Base-by-base conservation (phyloP, 2,113 vertebrate species). In the Cnemophilus loriae region DNA sequence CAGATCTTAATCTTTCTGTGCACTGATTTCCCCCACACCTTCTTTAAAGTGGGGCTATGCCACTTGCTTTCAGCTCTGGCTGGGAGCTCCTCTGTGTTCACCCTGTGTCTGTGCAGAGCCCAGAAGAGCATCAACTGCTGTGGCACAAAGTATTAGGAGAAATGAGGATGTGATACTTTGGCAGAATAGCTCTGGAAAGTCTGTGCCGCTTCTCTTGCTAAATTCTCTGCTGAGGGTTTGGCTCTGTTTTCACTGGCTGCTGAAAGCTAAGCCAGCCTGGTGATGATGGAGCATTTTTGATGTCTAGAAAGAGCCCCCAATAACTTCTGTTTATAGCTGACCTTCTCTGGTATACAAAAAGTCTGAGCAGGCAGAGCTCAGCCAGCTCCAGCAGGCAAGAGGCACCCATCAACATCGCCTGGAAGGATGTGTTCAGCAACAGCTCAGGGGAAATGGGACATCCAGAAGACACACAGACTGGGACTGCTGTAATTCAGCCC, bases 251-350 rank as follows among this genome's bases (percentile, higher is more conserved):
- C 0, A 3, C 16, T 71, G 90, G 79, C 82, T 93, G 64, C 88
- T 88, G 90, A 92, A 88, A 88, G 32, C 75, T 81, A 84, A 96
- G 60, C 68, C 90, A 90, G 59, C 27, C 42, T 55, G 71, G 65
- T 52, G 85, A 88, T 90, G 95, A 96, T 79, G 87, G 92, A 90
- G 92, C 52, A 47, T 84, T 95, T 88, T 42, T 74, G 46, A 77
- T 50, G 37, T 75, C 93, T 93, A 77, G 91, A 96, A 95, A 80
- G 93, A 96, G 60, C 22, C 69, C 65, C 50, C 47, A 76, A 47
- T 37, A 89, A 94, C 83, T 96, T 95, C 84, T 75, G 67, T 87
- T 95, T 92, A 64, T 91, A 91, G 57, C 87, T 90, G 93, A 88
- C 87, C 86, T 95, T 94, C 64, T 46, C 73, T 50, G 19, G 35